Percentiles rank a stretch among this genome's conserved stretches.
phyloP scores from a whole-genome alignment of 2,888 invertebrate genomes.

The Thymelicus sylvestris region DNA sequence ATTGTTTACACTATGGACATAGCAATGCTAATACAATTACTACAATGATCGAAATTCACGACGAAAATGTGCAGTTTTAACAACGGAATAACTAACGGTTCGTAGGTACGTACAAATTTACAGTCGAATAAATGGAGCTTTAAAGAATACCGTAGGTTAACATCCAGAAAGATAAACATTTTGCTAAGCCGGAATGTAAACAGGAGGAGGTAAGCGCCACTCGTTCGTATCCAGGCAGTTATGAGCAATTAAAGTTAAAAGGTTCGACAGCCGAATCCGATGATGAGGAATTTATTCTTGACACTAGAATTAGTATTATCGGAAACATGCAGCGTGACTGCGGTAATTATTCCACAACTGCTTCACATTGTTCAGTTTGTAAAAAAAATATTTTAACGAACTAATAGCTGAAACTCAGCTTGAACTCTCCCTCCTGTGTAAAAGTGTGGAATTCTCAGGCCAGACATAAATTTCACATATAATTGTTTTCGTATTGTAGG shows the following conservation, averaged over 20 bases:
- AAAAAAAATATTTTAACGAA: no score
- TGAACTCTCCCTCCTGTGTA: no score
- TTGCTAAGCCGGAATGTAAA: constrained; percentile 61
- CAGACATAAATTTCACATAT: no score
- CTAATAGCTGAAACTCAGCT: no score
- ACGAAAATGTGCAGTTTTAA: constrained; percentile 40
- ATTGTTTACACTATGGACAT: constrained; percentile 39
- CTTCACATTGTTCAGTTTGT: no score
- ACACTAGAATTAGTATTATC: neutral
- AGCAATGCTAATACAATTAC: constrained; percentile 6
- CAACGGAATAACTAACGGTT: constrained; percentile 39
- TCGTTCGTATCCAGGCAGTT: constrained; percentile 41
- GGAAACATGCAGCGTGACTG: neutral
- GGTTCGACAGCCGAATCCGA: constrained; percentile 14
- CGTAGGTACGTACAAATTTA: constrained; percentile 61
- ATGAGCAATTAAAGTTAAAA: constrained; percentile 45
- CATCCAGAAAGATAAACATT: constrained; percentile 73
- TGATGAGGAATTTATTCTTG: constrained; percentile 18
- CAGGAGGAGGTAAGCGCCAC: constrained; percentile 58
- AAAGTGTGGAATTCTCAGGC: no score
- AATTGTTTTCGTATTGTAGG: no score
- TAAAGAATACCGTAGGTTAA: constrained; percentile 66
- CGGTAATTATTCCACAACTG: neutral
- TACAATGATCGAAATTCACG: constrained; percentile 20
- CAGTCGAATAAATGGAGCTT: constrained; percentile 61